phyloP scores from a whole-genome alignment of 2,888 invertebrate species.

The Calameuta pallipes region DNA sequence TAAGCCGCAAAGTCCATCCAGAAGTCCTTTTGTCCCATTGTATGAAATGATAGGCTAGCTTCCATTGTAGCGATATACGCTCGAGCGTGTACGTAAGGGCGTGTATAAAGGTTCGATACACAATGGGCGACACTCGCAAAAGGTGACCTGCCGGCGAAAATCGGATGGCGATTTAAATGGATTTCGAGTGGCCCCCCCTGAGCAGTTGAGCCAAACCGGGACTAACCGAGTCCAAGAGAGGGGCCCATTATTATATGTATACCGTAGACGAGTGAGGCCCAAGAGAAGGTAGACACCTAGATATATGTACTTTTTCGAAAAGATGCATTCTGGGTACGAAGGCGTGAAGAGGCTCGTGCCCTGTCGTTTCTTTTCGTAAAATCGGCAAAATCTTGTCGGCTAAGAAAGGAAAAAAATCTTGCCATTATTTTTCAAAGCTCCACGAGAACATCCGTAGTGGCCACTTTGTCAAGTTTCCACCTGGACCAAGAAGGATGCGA shows the following conservation, averaged over 20 bases:
- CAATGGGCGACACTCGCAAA: slow-evolving; percentile 11
- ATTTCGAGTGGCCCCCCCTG: slow-evolving; percentile 44
- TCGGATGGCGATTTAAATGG: slow-evolving; percentile 59
- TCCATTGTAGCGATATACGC: slow-evolving; percentile 3
- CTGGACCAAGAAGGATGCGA: slow-evolving; percentile 34
- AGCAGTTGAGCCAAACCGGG: neutral
- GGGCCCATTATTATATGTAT: neutral
- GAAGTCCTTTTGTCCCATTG: slow-evolving; percentile 4
- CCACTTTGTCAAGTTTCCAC: slow-evolving; percentile 60
- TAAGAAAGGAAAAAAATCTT: neutral
- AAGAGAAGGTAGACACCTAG: neutral
- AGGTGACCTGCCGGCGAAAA: slow-evolving; percentile 32
- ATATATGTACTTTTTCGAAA: neutral
- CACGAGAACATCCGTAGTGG: slow-evolving; percentile 32
- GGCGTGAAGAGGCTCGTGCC: slow-evolving; percentile 59
- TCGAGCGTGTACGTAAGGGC: slow-evolving; percentile 3
- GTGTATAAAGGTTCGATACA: neutral
- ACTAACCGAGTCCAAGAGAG: neutral
- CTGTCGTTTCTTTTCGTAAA: slow-evolving; percentile 4
- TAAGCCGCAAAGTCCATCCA: slow-evolving; percentile 6
- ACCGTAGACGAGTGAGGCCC: neutral
- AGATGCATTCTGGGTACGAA: slow-evolving; percentile 31
- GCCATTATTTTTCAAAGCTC: neutral
- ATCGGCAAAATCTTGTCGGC: neutral
- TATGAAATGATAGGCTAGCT: neutral